Base-by-base conservation (phyloP, 2,888 invertebrate species). In the Caenorhabditis macrosperma region DNA sequence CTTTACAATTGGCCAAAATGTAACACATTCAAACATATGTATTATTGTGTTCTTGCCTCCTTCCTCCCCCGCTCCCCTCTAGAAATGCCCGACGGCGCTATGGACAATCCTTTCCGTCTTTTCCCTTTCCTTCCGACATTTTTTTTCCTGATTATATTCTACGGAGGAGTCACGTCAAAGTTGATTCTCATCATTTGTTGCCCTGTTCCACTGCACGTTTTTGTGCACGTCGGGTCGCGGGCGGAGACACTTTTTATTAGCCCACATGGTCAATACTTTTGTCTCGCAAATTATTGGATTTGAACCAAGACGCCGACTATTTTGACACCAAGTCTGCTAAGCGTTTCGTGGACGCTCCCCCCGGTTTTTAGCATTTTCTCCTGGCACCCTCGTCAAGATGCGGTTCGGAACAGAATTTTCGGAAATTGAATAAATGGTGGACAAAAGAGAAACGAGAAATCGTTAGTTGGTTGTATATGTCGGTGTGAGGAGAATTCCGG, bases 11-110 rank as follows among this genome's bases (percentile, higher is more conserved):
- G 59, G 64, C 17, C 64, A 74, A 59, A 74, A 75, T 75, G 75
- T 75, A 75, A 75, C 75, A 75, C 67, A 75, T 75, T 67, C 59
- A 75, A 75, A 75, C 75, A 75, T 75, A 67, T 67, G 67, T 75
- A 67, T 67, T 67, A 67, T 75, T 75, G 75, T 75, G 66, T 67
- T 75, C 64, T 69, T 60, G 50, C 50, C 20, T 71, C 60, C 50
- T 30, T 12, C 46, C 20, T 28, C n/a, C 12, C 44, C 17, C 30
- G 12, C 46, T 30, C 50, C 33, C 46, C 59, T 24, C 38, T 41
- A 52, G n/a, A 61, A 61, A 61, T 67, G 75, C 67, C 75, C 60
- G 35, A 67, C 60, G 75, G 75, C 72, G 64, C 41, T 17, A 59
- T 59, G 22, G 20, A n/a, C 30, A 54, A 30, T 17, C 46, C 28